Evolutionary conservation across 2,113 vertebrate genomes (phyloP).

Genomic region (Antennarius striatus): DNA sequence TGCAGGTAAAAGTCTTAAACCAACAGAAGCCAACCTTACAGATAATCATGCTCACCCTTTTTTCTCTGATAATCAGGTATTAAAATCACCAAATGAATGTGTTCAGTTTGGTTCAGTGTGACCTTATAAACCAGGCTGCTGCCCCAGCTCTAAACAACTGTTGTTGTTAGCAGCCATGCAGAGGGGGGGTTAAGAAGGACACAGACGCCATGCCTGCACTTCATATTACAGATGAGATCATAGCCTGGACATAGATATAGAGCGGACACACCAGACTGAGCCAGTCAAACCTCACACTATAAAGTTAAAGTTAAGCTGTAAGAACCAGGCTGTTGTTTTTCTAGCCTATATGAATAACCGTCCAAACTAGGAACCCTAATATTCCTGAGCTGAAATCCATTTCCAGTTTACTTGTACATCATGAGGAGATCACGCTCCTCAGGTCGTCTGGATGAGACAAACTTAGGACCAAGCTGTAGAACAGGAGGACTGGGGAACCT

Average conservation of each 20-base stretch:
- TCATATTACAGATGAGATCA: conserved; percentile 66
- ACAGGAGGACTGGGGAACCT: no score
- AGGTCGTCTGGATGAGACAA: no score
- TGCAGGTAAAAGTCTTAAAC: not conserved
- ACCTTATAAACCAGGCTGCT: conserved; percentile 27
- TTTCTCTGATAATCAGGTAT: conserved; percentile 1
- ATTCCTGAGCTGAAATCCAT: no score
- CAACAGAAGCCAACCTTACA: not conserved
- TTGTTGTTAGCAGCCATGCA: conserved; percentile 25
- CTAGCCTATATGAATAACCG: no score
- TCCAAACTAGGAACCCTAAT: no score
- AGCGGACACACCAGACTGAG: conserved; percentile 21
- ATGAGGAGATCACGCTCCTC: no score
- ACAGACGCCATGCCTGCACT: conserved; percentile 56
- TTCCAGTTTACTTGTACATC: no score
- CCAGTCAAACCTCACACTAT: conserved; percentile 22
- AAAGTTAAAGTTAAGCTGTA: not conserved
- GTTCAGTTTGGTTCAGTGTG: conserved; percentile 18
- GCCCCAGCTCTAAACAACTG: conserved; percentile 42
- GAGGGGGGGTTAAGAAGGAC: conserved; percentile 46
- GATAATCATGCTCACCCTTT: not conserved
- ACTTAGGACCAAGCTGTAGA: no score
- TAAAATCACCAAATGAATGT: conserved; percentile 1
- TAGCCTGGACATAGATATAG: conserved; percentile 10
- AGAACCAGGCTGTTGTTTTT: no score